Conservation (phyloP, 1,140 invertebrate species). For the Drosophila carrolli region DNA sequence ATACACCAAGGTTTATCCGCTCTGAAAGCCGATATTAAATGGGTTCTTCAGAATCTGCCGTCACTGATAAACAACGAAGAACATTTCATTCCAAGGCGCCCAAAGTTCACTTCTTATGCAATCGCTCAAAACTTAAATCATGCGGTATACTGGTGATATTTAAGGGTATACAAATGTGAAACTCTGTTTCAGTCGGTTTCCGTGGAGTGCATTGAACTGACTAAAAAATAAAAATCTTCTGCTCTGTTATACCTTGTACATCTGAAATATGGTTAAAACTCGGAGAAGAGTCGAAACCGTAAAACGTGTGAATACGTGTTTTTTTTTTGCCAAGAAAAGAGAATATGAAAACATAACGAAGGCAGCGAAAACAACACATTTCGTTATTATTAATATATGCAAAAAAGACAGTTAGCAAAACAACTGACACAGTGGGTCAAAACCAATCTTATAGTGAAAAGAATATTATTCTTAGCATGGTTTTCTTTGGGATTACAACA, state of each 20-base stretch:
- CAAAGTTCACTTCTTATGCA: slow-evolving; percentile 35
- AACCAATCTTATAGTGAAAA: not conserved
- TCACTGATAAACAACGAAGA: slow-evolving; percentile 33
- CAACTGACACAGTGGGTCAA: slow-evolving; percentile 9
- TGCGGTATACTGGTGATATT: slow-evolving; percentile 13
- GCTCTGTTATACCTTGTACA: slow-evolving; percentile 4
- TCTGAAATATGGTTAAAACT: slow-evolving; percentile 8
- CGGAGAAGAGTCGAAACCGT: slow-evolving; percentile 16
- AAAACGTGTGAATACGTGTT: slow-evolving; percentile 45
- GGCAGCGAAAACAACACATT: slow-evolving; percentile 10
- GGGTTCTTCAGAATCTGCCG: slow-evolving; percentile 46
- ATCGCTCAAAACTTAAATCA: slow-evolving; percentile 2
- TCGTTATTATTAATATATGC: slow-evolving; percentile 36
- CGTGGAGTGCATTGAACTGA: slow-evolving; percentile 52
- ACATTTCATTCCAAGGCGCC: not conserved
- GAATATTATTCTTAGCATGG: too few relatives aligned
- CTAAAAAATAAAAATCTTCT: slow-evolving; percentile 30
- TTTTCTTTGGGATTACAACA: too few relatives aligned
- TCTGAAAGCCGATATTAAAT: slow-evolving; percentile 19
- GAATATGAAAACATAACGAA: slow-evolving; percentile 26
- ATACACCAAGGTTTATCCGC: slow-evolving; percentile 12
- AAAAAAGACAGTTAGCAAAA: slow-evolving; percentile 9
- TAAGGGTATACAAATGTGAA: slow-evolving; percentile 24
- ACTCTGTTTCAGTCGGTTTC: slow-evolving; percentile 15
- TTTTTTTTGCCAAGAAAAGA: slow-evolving; percentile 52